phyloP scores from a whole-genome alignment of 2,113 vertebrate genomes.

The rabbit (Oryctolagus cuniculus) region mOryCun1.1 NC_091442.1:18499501-18500000 shows the following conservation, averaged over 20 bases:
- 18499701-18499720: background rate
- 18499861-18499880: background rate
- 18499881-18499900: background rate
- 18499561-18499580: background rate
- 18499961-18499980: background rate
- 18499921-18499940: conserved; percentile 1
- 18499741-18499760: background rate
- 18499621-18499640: background rate
- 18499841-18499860: background rate
- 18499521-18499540: background rate
- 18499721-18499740: background rate
- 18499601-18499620: background rate
- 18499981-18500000: background rate
- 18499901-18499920: background rate
- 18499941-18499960: background rate
- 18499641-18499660: background rate
- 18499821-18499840: background rate
- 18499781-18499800: background rate
- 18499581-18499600: background rate
- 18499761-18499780: background rate
- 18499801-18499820: accelerated
- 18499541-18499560: background rate
- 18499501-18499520: background rate
- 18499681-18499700: background rate
- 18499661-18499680: background rate